These are phyloP conservation scores for Stomatorhinus ivindoensis DNA, from an alignment of 2,113 vertebrate genomes.

Conservation along the genomic window DNA sequence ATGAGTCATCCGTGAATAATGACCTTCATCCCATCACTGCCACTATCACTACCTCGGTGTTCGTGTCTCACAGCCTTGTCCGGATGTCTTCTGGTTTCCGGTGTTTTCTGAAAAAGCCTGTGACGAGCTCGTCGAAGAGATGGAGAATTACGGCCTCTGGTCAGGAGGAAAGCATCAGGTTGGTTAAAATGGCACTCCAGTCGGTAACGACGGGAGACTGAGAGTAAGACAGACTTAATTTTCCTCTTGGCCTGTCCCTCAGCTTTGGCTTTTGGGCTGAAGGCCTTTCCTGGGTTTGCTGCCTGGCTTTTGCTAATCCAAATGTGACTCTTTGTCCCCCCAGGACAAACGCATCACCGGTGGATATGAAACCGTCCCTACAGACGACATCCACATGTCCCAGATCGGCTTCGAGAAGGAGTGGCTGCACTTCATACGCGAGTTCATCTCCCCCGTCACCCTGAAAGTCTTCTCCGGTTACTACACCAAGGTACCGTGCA, in stretches of 20 bases:
- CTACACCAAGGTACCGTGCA: constrained; percentile 79
- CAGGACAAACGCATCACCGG: constrained; percentile 90
- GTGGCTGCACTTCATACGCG: constrained; percentile 95
- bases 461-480: constrained; percentile 95
- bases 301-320: constrained; percentile 22
- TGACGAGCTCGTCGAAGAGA: constrained; percentile 89
- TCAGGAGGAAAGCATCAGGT: constrained; percentile 87
- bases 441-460: constrained; percentile 90
- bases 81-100: constrained; percentile 98
- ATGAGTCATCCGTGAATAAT: not conserved
- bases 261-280: not conserved
- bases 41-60: not conserved
- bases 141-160: constrained; percentile 90
- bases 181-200: constrained; percentile 44
- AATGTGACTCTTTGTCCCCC: constrained; percentile 21
- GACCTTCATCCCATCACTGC: not conserved
- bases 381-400: constrained; percentile 95
- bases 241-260: not conserved
- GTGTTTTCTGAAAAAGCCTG: constrained; percentile 83
- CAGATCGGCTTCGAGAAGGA: constrained; percentile 84
- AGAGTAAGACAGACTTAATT: not conserved
- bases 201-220: no score
- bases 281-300: not conserved
- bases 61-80: constrained; percentile 73
- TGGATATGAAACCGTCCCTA: constrained; percentile 95